Evolutionary conservation across 2,888 invertebrate genomes (phyloP).

Genomic region (Tuta absoluta): DNA sequence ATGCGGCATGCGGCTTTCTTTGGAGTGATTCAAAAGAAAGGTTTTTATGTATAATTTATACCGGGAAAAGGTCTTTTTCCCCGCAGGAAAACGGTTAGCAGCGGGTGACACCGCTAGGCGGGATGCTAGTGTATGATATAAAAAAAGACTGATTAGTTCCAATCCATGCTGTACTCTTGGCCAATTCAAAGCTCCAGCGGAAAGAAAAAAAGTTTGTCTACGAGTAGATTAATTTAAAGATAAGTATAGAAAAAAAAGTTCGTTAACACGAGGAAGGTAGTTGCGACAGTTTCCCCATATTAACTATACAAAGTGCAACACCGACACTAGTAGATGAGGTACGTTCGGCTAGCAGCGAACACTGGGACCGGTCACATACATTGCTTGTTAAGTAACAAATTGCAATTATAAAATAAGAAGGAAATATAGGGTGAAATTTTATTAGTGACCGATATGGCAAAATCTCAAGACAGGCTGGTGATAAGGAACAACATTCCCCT

Average conservation of each 20-base stretch:
- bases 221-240: constrained; percentile 29
- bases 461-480: no score
- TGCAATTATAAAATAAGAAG: background rate
- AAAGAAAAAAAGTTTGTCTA: background rate
- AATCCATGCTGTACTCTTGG: background rate
- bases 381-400: background rate
- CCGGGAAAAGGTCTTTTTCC: no score
- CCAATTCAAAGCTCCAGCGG: constrained; percentile 20
- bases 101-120: no score
- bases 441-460: no score
- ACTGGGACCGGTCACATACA: background rate
- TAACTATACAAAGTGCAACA: constrained; percentile 1
- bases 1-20: no score
- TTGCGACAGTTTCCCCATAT: constrained; percentile 34
- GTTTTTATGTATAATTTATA: no score
- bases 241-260: constrained; percentile 20
- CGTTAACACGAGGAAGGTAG: constrained; percentile 34
- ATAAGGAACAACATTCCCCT: no score
- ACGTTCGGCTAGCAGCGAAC: background rate
- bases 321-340: background rate
- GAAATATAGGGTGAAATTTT: background rate
- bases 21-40: no score
- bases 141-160: no score
- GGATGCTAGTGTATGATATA: no score
- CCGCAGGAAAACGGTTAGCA: no score